Evolutionary conservation across 2,113 vertebrate species (phyloP).

Genomic region (Pelecanoides urinatrix): DNA sequence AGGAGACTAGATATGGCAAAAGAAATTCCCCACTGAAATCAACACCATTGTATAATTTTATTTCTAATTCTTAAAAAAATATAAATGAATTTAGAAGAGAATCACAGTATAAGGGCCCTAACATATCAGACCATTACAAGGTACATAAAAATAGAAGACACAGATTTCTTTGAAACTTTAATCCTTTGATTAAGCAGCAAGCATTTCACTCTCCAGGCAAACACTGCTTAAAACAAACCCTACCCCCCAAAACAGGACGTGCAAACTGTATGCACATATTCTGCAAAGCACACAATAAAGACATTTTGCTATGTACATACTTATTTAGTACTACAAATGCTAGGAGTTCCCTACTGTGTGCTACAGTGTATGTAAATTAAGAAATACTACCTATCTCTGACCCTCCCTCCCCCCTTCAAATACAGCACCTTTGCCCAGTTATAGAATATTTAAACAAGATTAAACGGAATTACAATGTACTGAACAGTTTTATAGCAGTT

Average conservation of each 20-base stretch:
- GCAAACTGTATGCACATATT: slow-evolving; percentile 82
- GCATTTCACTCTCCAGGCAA: slow-evolving; percentile 83
- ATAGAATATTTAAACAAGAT: slow-evolving; percentile 62
- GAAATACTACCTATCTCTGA: slow-evolving; percentile 65
- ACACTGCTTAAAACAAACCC: slow-evolving; percentile 78
- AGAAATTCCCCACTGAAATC: slow-evolving; percentile 65
- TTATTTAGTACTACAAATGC: slow-evolving; percentile 69
- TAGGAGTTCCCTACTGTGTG: slow-evolving; percentile 74
- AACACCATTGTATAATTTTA: slow-evolving; percentile 74
- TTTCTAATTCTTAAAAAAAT: slow-evolving; percentile 76
- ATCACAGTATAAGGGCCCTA: slow-evolving; percentile 81
- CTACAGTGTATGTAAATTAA: slow-evolving; percentile 72
- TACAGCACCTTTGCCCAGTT: slow-evolving; percentile 71
- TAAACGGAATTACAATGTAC: slow-evolving; percentile 69
- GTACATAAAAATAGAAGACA: slow-evolving; percentile 83
- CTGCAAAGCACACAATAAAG: slow-evolving; percentile 80
- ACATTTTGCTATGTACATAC: slow-evolving; percentile 79
- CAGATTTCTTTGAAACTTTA: slow-evolving; percentile 83
- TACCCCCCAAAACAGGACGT: slow-evolving; percentile 72
- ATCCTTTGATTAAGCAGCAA: slow-evolving; percentile 86
- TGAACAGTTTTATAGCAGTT: slow-evolving; percentile 63
- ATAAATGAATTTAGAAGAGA: slow-evolving; percentile 74
- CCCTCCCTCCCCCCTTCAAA: slow-evolving; percentile 64
- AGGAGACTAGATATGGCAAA: slow-evolving; percentile 58
- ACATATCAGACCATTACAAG: slow-evolving; percentile 74